Evolutionary conservation across 2,113 vertebrate genomes (phyloP), one percentile per base, ranked within the genome.

Genomic region (Catharus bicknelli): DNA sequence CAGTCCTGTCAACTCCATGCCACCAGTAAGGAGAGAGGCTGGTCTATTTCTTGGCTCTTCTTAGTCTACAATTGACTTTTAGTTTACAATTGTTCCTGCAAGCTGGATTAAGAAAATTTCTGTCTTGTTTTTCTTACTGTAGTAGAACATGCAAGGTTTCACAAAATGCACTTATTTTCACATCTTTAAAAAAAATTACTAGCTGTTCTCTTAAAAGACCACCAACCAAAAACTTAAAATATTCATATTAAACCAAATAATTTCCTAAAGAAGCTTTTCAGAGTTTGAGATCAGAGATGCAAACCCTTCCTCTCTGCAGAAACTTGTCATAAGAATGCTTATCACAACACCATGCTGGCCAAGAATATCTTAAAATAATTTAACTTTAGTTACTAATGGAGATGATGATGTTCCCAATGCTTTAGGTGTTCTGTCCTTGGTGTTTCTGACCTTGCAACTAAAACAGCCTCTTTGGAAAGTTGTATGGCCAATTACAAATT

Each of bases 381-480:
- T 69, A 54, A 62, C 63, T 82, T 48, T 5, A 54, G 54, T 42
- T 83, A 69, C 58, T 90, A 48, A 57, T 90, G 78, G 58, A 69
- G 36, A 10, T 75, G 23, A 32, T 90, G 25, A 38, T 64, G 32
- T 66, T 90, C 45, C 34, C 38, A 42, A 20, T 66, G 26, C 50
- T 85, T 95, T 58, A 53, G 20, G 62, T 75, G 29, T 84, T 81
- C 58, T 78, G 32, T 78, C n/a, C 57, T 92, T 70, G 68, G 17
- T 48, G 50, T 42, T 94, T 82, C 53, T 94, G 87, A 82, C 84
- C 87, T 95, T 78, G 78, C 53, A 76, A 43, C 50, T 75, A 16
- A 53, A 84, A 14, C 25, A 61, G 13, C 55, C n/a, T 70, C 43
- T 74, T 59, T 78, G 81, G 64, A 32, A 96, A 84, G n/a, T 45